Evolutionary conservation across 1,140 invertebrate genomes (phyloP).

Genomic region (Trigoniulus corallinus): DNA sequence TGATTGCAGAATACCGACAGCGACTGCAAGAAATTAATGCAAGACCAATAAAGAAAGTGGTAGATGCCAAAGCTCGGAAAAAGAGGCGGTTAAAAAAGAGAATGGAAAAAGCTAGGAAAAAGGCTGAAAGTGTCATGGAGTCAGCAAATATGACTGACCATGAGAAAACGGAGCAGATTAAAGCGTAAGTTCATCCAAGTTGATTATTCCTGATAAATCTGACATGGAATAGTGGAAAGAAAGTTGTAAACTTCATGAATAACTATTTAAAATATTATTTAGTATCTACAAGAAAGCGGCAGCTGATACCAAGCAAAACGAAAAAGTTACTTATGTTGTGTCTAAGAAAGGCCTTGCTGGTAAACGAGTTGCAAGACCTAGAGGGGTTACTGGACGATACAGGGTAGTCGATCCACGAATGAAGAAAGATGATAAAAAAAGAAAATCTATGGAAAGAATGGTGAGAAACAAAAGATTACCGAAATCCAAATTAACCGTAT

Average conservation of each 20-base stretch:
- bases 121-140: conserved; percentile 78
- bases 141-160: conserved; percentile 70
- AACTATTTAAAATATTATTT: conserved; percentile 4
- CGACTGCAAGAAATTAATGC: conserved; percentile 72
- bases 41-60: conserved; percentile 91
- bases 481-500: neutral
- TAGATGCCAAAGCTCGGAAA: conserved; percentile 95
- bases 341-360: conserved; percentile 71
- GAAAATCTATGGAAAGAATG: conserved; percentile 34
- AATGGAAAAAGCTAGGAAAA: conserved; percentile 89
- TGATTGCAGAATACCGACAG: conserved; percentile 34
- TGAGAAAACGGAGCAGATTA: conserved; percentile 83
- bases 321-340: conserved; percentile 84
- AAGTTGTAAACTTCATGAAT: neutral
- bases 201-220: neutral
- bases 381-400: conserved; percentile 77
- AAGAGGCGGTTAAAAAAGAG: conserved; percentile 71
- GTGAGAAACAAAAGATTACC: conserved; percentile 25
- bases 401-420: conserved; percentile 88
- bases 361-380: conserved; percentile 56
- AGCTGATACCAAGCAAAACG: conserved; percentile 49
- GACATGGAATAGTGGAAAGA: conserved; percentile 2
- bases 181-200: conserved; percentile 43
- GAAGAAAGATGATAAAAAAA: conserved; percentile 76
- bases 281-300: conserved; percentile 87